These are phyloP conservation scores for Drosophila nebulosa DNA, from an alignment of 1,140 invertebrate genomes.

Conservation along the genomic window DNA sequence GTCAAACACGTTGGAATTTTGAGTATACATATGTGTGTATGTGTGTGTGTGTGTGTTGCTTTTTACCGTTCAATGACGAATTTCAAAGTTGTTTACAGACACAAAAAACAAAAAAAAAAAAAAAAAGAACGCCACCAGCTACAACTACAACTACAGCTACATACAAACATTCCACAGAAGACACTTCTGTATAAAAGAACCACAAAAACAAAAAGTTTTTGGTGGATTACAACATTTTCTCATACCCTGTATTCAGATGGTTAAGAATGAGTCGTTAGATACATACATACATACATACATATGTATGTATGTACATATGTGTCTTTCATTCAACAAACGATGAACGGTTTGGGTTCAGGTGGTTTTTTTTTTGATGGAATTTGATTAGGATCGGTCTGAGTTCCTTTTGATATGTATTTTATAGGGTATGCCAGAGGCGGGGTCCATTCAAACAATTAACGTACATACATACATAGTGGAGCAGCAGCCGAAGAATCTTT, in stretches of 20 bases:
- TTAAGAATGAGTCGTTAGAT: not conserved
- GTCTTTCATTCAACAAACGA: no score
- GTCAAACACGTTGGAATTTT: constrained; percentile 73
- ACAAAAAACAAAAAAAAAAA: no score
- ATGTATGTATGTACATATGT: not conserved
- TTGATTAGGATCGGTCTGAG: no score
- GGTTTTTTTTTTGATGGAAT: no score
- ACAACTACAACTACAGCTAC: no score
- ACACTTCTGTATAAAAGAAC: constrained; percentile 66
- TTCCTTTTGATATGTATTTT: no score
- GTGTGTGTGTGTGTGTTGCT: constrained; percentile 9
- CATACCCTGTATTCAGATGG: not conserved
- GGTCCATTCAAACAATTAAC: constrained; percentile 30
- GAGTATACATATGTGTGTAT: not conserved
- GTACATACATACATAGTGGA: no score
- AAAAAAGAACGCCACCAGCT: constrained; percentile 61
- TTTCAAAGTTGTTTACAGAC: constrained; percentile 53
- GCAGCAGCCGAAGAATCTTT: constrained; percentile 6
- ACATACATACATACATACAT: not conserved
- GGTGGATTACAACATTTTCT: constrained; percentile 59
- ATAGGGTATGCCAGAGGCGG: constrained; percentile 9
- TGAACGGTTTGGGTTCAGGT: no score
- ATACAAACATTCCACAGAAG: constrained; percentile 50
- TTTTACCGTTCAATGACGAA: constrained; percentile 78
- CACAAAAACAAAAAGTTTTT: constrained; percentile 47